Base-by-base conservation (phyloP, 2,113 vertebrate species). In the Dinomys branickii region DNA sequence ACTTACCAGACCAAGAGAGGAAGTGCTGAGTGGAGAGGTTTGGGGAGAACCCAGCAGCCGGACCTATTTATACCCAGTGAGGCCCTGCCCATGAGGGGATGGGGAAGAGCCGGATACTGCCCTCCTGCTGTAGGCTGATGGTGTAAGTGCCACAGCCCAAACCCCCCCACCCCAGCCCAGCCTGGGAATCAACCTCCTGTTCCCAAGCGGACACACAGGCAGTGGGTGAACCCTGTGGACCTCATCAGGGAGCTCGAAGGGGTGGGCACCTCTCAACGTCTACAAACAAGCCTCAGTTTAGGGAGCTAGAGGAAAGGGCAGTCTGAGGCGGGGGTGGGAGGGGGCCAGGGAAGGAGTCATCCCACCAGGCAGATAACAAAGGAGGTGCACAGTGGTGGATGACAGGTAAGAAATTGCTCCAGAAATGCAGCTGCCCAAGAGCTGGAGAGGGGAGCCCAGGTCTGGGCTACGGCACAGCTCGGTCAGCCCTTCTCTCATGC, bases 61-160 rank as follows among this genome's bases (percentile, higher is more conserved):
- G 97, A 78, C 95, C 96, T 97, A 97, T 97, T 98, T 97, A 98
- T 98, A 98, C 93, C 77, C 17, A 16, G 89, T 26, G 77, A 83
- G 85, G 97, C 96, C 98, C 96, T 96, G 97, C 96, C 97, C 96
- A 65, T 94, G 85, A 86, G 85, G 35, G 95, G 87, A 41, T 67
- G 88, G 94, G 91, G 95, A 90, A 69, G 69, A 83, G 47, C 0
- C 47, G 33, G 65, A 94, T 41, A 56, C 96, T 61, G 50, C 67
- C 87, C 73, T 95, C 87, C 63, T 24, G 56, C 69, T 47, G 20
- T 56, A 82, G 61, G 80, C 86, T 56, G 47, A 59, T 50, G 50
- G 65, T 58, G 63, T 73, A 5, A 52, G 38, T 4, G 56, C 38
- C 26, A 4, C 24, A 59, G 73, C 54, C 80, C 20, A 1, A 24